Percentiles rank a stretch among this genome's conserved stretches.
phyloP scores from a whole-genome alignment of 2,888 invertebrate genomes.

The Gastrophysa polygoni region DNA sequence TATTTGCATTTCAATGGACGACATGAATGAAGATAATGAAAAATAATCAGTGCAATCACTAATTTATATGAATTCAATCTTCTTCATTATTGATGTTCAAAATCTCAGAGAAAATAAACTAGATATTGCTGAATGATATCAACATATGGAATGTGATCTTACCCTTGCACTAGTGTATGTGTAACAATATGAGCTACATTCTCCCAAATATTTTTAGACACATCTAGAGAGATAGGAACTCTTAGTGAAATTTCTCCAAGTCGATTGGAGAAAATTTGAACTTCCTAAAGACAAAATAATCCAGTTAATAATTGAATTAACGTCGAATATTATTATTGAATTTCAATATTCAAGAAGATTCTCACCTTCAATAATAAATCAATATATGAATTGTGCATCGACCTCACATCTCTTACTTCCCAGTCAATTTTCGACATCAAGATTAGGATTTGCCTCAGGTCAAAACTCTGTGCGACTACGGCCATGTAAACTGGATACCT shows the following conservation, averaged over 20 bases:
- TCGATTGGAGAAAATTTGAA: slow-evolving; percentile 79
- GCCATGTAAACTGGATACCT: slow-evolving; percentile 87
- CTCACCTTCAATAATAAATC: slow-evolving; percentile 73
- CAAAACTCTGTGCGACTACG: slow-evolving; percentile 80
- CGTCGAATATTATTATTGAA: no score
- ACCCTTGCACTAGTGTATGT: slow-evolving; percentile 92
- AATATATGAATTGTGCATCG: slow-evolving; percentile 90
- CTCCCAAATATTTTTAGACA: slow-evolving; percentile 81
- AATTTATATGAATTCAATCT: no score
- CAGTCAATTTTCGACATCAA: slow-evolving; percentile 94
- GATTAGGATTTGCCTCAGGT: slow-evolving; percentile 74
- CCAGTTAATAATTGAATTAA: no score
- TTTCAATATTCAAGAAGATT: no score
- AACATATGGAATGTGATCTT: slow-evolving; percentile 36
- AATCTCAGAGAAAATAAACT: not conserved
- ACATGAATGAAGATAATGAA: no score
- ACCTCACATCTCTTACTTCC: slow-evolving; percentile 94
- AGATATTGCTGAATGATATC: not conserved
- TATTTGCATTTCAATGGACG: no score
- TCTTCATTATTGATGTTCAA: not conserved
- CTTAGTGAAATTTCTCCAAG: slow-evolving; percentile 74
- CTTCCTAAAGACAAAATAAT: slow-evolving; percentile 59
- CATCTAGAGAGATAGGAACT: slow-evolving; percentile 73
- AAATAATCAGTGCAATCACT: no score
- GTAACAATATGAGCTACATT: slow-evolving; percentile 85